A percentile compares a stretch with the other conserved stretches of the same genome.
These are phyloP conservation scores for Clarias magur DNA, from an alignment of 2,113 vertebrate genomes.

Conservation along the genomic window DNA sequence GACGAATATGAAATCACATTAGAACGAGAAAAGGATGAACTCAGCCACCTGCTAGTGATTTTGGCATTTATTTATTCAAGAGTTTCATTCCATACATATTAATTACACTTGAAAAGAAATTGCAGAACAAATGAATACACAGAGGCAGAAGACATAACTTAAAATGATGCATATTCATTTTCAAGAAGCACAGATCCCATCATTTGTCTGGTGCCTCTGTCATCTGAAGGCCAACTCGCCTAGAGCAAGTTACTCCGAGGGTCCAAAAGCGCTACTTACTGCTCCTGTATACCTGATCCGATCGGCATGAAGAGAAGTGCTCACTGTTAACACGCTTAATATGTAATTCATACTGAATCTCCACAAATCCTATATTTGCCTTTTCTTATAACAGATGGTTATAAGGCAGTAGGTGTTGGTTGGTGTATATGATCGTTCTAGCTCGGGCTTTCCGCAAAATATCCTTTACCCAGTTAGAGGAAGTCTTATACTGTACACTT, in stretches of 20 bases:
- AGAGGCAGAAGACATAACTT: slow-evolving; percentile 59
- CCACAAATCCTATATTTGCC: not conserved
- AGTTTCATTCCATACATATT: slow-evolving; percentile 71
- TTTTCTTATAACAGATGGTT: not conserved
- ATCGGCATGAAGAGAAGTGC: slow-evolving; percentile 2
- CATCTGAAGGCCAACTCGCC: slow-evolving; percentile 11
- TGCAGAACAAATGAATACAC: slow-evolving; percentile 57
- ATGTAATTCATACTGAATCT: not conserved
- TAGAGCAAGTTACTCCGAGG: slow-evolving; percentile 23
- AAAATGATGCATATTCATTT: slow-evolving; percentile 56
- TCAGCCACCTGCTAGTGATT: slow-evolving; percentile 55
- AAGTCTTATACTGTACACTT: not conserved
- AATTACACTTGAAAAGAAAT: slow-evolving; percentile 69
- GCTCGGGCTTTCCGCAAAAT: not conserved
- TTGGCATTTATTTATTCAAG: slow-evolving; percentile 74
- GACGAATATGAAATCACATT: not conserved
- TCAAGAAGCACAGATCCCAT: slow-evolving; percentile 55
- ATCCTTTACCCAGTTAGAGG: not conserved
- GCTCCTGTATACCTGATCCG: slow-evolving; percentile 7
- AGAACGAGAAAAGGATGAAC: slow-evolving; percentile 40
- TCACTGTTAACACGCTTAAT: slow-evolving; percentile 12
- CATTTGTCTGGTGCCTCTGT: slow-evolving; percentile 52
- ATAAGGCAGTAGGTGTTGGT: slow-evolving; percentile 28
- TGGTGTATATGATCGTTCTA: slow-evolving; percentile 5
- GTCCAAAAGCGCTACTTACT: slow-evolving; percentile 32